Evolutionary conservation across 1,140 invertebrate species (phyloP), one percentile per base, ranked within the genome.

Genomic region (Pseudomyrmex flavicornis): DNA sequence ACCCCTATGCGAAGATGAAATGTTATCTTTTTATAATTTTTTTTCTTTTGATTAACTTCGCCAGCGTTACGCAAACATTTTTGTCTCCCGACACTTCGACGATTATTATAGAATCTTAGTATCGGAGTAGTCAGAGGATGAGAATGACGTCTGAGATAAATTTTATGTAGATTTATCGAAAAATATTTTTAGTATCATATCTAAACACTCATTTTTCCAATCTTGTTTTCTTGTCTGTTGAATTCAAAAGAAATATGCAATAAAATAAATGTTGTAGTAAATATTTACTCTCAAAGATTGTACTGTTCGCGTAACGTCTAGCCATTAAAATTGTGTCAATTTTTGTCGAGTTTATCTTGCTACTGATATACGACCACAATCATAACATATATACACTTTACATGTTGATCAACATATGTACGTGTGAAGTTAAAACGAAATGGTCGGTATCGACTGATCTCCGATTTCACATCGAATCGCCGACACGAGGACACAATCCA

Each of bases 401-500:
- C 35, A 35, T 35, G 35, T 35, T 35, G 35, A 35, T 35, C 35
- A 35, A 35, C 35, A 35, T 35, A 7, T 35, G 35, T 35, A 35
- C 35, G 5, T 35, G 35, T 35, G 35, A 35, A 35, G 35, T 35
- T 35, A 35, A 7, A 35, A 35, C 5, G 35, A 35, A 35, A 5
- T 35, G 1, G 35, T 35, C 35, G 35, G 35, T 35, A 35, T 35
- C 35, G 35, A 26, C 26, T 26, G 26, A 26, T 26, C 26, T 26
- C 26, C 26, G 26, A 52, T 52, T 35, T 13, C 10, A 56, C 52
- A 22, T 20, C 22, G 8, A 46, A 50, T 79, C 20, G 20, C 56
- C 46, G 61, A 50, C 74, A 17, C 26, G 48, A 26, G 52, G 46
- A 70, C 35, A 80, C 10, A 59, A 80, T 61, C 54, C 54, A 7